These are phyloP conservation scores for Eupithecia inturbata DNA, from an alignment of 2,888 invertebrate genomes.

Conservation along the genomic window DNA sequence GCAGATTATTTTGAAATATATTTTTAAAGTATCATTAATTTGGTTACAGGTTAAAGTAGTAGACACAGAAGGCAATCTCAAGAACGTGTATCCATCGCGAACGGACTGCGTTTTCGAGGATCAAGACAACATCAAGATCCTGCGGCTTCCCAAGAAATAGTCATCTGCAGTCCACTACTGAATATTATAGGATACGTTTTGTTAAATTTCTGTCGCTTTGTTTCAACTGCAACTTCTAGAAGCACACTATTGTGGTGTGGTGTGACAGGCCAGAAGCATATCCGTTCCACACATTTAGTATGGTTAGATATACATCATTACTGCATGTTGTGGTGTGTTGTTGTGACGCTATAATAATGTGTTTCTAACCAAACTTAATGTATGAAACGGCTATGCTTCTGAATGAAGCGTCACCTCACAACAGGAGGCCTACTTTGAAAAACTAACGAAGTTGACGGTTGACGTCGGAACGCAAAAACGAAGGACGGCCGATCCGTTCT, in stretches of 20 bases:
- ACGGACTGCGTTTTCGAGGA: conserved; percentile 86
- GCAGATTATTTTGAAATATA: too few relatives aligned
- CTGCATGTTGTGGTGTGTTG: neutral
- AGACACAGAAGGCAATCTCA: conserved; percentile 88
- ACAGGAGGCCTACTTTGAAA: too few relatives aligned
- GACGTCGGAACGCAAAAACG: too few relatives aligned
- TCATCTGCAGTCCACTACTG: neutral
- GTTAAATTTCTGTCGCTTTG: neutral
- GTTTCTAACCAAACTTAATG: neutral
- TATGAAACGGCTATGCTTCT: neutral
- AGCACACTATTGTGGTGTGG: neutral
- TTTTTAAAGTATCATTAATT: neutral
- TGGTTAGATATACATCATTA: neutral
- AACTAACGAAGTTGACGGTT: too few relatives aligned
- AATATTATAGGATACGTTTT: neutral
- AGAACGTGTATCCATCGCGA: conserved; percentile 91
- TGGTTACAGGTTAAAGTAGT: conserved; percentile 87
- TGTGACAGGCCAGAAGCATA: neutral
- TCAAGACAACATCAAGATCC: conserved; percentile 65
- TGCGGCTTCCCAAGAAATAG: conserved; percentile 71
- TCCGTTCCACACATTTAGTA: neutral
- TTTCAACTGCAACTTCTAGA: neutral
- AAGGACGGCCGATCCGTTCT: too few relatives aligned
- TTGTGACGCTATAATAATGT: neutral
- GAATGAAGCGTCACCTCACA: neutral